phyloP scores from a whole-genome alignment of 2,113 vertebrate species.

The Ornithorhynchus anatinus region DNA sequence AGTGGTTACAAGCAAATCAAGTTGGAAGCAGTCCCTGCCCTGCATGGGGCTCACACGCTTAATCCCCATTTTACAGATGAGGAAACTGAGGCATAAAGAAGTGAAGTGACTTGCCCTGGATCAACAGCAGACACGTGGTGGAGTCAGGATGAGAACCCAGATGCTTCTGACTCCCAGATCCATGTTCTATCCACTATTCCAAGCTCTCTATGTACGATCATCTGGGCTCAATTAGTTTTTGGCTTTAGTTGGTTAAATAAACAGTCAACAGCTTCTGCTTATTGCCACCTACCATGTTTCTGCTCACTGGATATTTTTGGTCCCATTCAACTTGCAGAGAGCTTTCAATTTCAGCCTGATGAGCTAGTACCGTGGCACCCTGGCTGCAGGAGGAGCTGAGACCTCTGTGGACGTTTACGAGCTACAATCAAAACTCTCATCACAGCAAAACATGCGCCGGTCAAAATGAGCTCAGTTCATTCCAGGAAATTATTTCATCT shows the following conservation, averaged over 20 bases:
- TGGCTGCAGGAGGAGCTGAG: slow-evolving; percentile 34
- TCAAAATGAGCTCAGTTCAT: slow-evolving; percentile 63
- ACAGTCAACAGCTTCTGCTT: slow-evolving; percentile 13
- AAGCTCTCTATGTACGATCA: background rate
- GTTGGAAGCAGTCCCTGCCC: no score
- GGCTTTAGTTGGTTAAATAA: background rate
- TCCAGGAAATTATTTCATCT: slow-evolving; percentile 74
- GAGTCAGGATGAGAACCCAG: no score
- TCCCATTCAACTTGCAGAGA: slow-evolving; percentile 36
- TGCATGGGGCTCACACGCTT: no score
- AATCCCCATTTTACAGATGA: no score
- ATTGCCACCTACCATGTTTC: background rate
- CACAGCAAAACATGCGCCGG: slow-evolving; percentile 60
- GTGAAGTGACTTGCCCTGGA: no score
- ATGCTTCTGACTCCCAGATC: no score
- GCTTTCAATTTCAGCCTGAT: slow-evolving; percentile 46
- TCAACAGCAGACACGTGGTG: no score
- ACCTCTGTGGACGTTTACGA: slow-evolving; percentile 62
- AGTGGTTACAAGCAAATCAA: no score
- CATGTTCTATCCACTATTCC: no score
- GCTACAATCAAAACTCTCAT: slow-evolving; percentile 64
- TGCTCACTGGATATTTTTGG: slow-evolving; percentile 33
- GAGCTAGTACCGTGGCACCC: slow-evolving; percentile 21
- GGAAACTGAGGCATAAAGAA: no score
- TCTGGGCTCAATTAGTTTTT: background rate